Base-by-base conservation (phyloP, 2,113 vertebrate species). In the Bubo blakistoni region DNA sequence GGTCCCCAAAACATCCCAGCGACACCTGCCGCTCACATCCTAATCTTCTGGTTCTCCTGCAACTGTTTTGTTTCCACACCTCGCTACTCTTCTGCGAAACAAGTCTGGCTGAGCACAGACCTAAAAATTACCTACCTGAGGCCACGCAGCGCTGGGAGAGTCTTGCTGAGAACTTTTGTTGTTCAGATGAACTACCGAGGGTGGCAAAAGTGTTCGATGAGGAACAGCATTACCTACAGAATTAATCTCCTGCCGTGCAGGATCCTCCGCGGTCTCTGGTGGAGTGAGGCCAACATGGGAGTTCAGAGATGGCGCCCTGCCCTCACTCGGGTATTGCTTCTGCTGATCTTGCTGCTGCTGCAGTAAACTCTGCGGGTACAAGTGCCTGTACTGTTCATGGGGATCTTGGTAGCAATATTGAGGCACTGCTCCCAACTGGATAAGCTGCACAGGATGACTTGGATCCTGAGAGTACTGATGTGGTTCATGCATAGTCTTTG, bases 341-440 rank as follows among this genome's bases (percentile, higher is more conserved):
- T 97, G 96, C 59, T 97, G 98, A 61, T 92, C 97, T 57, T 95
- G 94, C 81, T 97, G 97, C 86, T 96, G 98, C 62, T 98, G 89
- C 96, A 98, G 88, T 87, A 97, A 90, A 96, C 95, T 97, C 94
- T 98, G 98, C 3, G 97, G 97, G 94, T 98, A 98, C 59, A 98
- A 80, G 73, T 98, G 94, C n/a, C 98, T 87, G 77, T 98, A 98
- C 83, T 98, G 91, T 69, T 98, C 97, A 2, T 98, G 98, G 6
- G 98, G 95, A 91, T 98, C 98, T 62, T 98, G 98, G 86, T 98
- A 98, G 97, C 98, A 98, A 93, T 98, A 98, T 76, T 98, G 98
- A 80, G 98, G 97, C 91, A 98, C 52, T 29, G 98, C 95, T 81
- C 98, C 98, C 94, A 98, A 7, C 96, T 98, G 98, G 58, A 98